Base-by-base conservation (phyloP, 2,797 vertebrate species). In the Sebastes variabilis region DNA sequence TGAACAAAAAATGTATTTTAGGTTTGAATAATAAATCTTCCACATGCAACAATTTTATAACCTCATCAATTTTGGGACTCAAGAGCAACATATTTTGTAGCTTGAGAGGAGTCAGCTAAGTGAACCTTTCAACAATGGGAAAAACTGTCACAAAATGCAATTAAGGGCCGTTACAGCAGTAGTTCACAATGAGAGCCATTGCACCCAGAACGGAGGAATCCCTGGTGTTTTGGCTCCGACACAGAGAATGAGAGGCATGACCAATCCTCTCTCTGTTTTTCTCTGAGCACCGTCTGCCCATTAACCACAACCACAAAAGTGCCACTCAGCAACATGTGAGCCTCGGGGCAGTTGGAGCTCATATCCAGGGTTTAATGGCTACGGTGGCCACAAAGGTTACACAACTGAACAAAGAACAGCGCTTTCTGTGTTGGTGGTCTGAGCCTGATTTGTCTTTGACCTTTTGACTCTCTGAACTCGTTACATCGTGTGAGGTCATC, bases 231-330 rank as follows among this genome's bases (percentile, higher is more conserved):
- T 85, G 77, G 82, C 87, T 82, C 60, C 32, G 8, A 36, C 71
- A 69, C 61, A 75, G 71, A 65, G 70, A 84, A 83, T 62, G 55
- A 88, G 52, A 77, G 59, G 77, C 88, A 25, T 79, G 87, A 89
- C 87, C 75, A 72, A 68, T 74, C 22, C 52, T 52, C 42, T 81
- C 75, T 67, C 7, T 73, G 38, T 73, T 55, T 61, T 65, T 42
- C 75, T 68, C 55, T 65, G 25, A 69, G 56, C 46, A 32, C 80
- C 1, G 58, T 87, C 80, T 86, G 34, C 73, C 77, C 84, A 83
- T 90, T 81, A 89, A 89, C 92, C 83, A 65, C 81, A 87, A 90
- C 90, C 90, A 87, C 90, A 91, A 89, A 89, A 83, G 83, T 83
- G 75, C 89, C 88, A 90, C 89, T 94, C 88, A 83, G 89, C 89